Conservation (phyloP, 2,797 vertebrate genomes). For the Rallus crepitans region DNA sequence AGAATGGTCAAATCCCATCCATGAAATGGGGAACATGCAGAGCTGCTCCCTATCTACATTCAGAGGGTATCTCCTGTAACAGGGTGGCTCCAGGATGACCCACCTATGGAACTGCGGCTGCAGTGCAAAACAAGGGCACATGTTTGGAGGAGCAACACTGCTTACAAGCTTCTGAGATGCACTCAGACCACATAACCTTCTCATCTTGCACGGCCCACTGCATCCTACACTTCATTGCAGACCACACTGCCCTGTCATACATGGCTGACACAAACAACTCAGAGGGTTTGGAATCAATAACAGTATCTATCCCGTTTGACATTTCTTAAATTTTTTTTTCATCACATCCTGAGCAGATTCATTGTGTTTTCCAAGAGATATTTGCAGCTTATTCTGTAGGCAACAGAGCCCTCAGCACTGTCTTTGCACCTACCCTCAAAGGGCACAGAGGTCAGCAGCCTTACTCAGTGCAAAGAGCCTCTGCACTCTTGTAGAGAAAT, state of each 20-base stretch:
- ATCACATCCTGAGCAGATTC: neutral
- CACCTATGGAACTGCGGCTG: too few relatives aligned
- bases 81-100: rapidly evolving
- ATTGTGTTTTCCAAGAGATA: neutral
- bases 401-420: rapidly evolving
- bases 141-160: too few relatives aligned
- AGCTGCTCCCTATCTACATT: neutral
- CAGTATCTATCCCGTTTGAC: neutral
- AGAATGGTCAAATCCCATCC: neutral
- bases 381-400: neutral
- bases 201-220: too few relatives aligned
- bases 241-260: neutral
- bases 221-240: neutral
- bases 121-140: too few relatives aligned
- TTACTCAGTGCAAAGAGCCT: neutral
- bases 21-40: neutral
- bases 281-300: neutral
- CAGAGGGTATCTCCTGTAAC: rapidly evolving
- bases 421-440: neutral
- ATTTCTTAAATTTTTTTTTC: neutral
- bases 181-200: too few relatives aligned
- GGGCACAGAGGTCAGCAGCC: neutral
- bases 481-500: rapidly evolving
- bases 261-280: rapidly evolving
- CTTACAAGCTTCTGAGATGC: too few relatives aligned